Percentiles rank a stretch among this genome's conserved stretches.
Conservation (phyloP, 1,140 invertebrate species). For the Phenacoccus solenopsis region DNA sequence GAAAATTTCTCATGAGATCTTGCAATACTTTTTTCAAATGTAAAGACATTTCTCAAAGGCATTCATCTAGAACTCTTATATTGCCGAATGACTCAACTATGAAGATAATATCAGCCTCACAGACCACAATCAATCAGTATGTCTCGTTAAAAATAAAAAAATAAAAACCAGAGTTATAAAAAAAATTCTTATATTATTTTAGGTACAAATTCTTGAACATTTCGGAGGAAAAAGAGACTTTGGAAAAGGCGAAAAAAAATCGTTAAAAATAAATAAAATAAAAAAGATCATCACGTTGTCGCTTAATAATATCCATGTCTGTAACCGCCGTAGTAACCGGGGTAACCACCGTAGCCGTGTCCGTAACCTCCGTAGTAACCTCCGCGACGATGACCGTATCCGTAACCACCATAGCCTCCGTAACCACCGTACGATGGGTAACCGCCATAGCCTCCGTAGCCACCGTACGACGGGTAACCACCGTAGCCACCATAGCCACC, state of each 20-base stretch:
- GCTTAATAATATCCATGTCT: background rate
- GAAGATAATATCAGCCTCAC: too few species aligned
- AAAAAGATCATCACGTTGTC: background rate
- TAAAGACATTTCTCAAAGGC: too few species aligned
- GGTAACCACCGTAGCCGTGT: background rate
- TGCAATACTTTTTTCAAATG: too few species aligned
- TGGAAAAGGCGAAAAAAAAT: background rate
- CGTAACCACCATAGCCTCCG: background rate
- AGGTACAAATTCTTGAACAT: too few species aligned
- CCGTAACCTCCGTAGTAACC: background rate
- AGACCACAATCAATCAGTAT: too few species aligned
- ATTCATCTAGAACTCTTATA: too few species aligned
- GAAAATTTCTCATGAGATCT: too few species aligned
- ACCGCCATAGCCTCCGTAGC: background rate
- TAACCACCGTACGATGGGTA: background rate
- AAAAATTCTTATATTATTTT: too few species aligned
- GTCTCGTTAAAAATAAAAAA: background rate
- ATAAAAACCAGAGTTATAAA: background rate
- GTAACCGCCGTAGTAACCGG: background rate
- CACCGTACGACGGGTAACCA: background rate
- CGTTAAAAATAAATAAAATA: slow-evolving; percentile 8
- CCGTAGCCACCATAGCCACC: background rate
- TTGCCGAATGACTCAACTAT: too few species aligned
- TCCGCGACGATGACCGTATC: background rate
- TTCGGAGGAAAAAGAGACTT: background rate